These are phyloP conservation scores for Yponomeuta malinellus DNA, from an alignment of 2,888 invertebrate genomes.

Conservation along the genomic window DNA sequence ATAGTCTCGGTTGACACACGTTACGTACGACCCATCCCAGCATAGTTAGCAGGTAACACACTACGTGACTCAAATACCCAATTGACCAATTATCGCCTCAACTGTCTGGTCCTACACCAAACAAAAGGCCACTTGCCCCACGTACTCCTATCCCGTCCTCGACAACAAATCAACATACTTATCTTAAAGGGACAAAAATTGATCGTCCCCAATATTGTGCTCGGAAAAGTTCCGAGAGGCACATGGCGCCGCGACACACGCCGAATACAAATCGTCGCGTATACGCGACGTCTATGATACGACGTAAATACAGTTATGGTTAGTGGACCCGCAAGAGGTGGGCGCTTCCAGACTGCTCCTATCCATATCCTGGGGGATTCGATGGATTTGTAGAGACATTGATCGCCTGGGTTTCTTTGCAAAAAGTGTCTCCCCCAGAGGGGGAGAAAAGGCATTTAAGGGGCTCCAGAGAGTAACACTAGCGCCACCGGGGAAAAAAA, in stretches of 20 bases:
- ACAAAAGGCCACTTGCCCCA: not conserved
- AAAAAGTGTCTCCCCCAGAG: no score
- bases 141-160: not conserved
- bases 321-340: not conserved
- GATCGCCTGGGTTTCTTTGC: no score
- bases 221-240: slow-evolving; percentile 15
- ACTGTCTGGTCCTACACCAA: not conserved
- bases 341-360: not conserved
- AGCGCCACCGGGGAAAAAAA: no score
- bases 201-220: slow-evolving; percentile 15
- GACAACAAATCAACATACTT: slow-evolving; percentile 11
- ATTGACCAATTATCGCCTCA: not conserved
- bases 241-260: slow-evolving; percentile 8
- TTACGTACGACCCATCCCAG: not conserved
- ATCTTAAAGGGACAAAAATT: slow-evolving; percentile 1
- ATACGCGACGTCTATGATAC: slow-evolving; percentile 25
- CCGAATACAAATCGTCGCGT: slow-evolving; percentile 15
- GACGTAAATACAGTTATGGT: slow-evolving; percentile 44
- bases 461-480: slow-evolving; percentile 24
- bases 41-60: not conserved
- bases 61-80: not conserved
- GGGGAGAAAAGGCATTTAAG: no score
- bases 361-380: no score
- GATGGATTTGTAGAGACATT: no score
- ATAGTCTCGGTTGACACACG: not conserved